Percentiles rank a stretch among this genome's conserved stretches.
phyloP scores from a whole-genome alignment of 2,888 invertebrate species.

The Troides helena region DNA sequence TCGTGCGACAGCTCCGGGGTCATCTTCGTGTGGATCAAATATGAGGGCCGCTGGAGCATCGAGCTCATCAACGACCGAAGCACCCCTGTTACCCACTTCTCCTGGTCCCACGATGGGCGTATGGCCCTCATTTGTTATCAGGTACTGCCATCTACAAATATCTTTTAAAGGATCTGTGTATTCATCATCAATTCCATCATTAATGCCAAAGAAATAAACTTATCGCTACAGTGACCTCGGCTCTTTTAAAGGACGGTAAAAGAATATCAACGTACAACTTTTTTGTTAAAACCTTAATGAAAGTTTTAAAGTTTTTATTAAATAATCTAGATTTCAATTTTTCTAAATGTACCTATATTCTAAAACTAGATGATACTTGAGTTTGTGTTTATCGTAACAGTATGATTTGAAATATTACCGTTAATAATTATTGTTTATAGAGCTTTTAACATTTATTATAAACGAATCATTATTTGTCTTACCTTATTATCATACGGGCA shows the following conservation, averaged over 20 bases:
- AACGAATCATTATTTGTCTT: too few species aligned
- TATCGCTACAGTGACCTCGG: neutral
- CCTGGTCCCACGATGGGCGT: constrained; percentile 98
- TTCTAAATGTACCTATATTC: too few species aligned
- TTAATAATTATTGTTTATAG: too few species aligned
- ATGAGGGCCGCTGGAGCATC: constrained; percentile 99
- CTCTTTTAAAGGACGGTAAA: neutral
- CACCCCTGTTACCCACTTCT: constrained; percentile 98
- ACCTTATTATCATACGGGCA: neutral
- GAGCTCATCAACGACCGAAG: constrained; percentile 99
- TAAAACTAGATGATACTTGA: too few species aligned
- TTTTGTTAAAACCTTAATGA: too few species aligned
- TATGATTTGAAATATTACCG: too few species aligned
- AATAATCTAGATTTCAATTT: too few species aligned
- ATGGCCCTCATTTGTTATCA: constrained; percentile 99
- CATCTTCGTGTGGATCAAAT: constrained; percentile 99
- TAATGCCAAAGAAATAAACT: neutral
- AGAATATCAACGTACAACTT: neutral
- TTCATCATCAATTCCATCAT: neutral
- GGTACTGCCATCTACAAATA: constrained; percentile 65
- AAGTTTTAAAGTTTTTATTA: too few species aligned
- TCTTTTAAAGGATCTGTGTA: neutral
- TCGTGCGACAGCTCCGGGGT: constrained; percentile 98
- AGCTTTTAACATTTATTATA: too few species aligned
- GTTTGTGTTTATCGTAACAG: too few species aligned